Evolutionary conservation across 2,113 vertebrate species (phyloP), one percentile per base, ranked within the genome.

Genomic region (Poeciliopsis prolifica): DNA sequence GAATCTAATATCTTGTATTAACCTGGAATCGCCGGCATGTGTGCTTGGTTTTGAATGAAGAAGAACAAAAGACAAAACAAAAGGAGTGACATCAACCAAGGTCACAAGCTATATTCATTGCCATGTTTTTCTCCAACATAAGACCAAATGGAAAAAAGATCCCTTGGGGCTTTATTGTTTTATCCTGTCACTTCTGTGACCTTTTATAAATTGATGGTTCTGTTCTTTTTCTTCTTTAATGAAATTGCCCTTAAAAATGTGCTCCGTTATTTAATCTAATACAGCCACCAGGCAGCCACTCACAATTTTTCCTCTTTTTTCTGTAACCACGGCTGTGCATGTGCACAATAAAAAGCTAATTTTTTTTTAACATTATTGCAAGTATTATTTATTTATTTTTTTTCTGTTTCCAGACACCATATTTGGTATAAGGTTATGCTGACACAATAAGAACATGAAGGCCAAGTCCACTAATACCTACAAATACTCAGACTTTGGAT

Each of bases 91-190:
- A 79, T 76, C 72, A 28, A 54, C 72, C 90, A 86, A 89, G 86
- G 88, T 90, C 88, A 87, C 5, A 61, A 69, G 78, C 85, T 74
- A 11, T 42, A 79, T 33, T 78, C 77, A 65, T 74, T 51, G 22
- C 67, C 83, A 82, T 86, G 87, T 86, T 83, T 64, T 85, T 85
- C 83, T 76, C 75, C 62, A 78, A 82, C 87, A 88, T 83, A 79
- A 75, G 70, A 72, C 70, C 72, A 37, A 65, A 78, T 85, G 71
- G 74, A 72, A 73, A 61, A 83, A 58, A 77, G 69, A 58, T 13
- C 75, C 84, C 78, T 65, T 44, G 1, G 86, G 84, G 70, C 71
- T 77, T 72, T n/a, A 79, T 58, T 78, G 77, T 79, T 72, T 79
- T 80, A 82, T 78, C 61, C 33, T 75, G 40, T 88, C 28, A 24